phyloP scores from a whole-genome alignment of 2,888 invertebrate genomes.

The Geotrupes spiniger region DNA sequence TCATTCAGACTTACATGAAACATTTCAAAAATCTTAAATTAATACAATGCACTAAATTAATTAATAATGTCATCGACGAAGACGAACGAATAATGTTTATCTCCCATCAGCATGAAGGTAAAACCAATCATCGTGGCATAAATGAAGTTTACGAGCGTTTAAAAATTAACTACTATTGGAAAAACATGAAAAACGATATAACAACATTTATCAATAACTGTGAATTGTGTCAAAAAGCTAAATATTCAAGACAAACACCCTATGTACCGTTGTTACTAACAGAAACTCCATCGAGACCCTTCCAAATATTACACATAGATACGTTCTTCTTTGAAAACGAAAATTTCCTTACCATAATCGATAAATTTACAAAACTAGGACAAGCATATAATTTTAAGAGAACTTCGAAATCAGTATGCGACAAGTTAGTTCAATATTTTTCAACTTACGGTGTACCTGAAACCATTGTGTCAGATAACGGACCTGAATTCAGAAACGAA shows the following conservation, averaged over 20 bases:
- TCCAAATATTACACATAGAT: no score
- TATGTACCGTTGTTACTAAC: background rate
- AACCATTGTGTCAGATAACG: no score
- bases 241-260: background rate
- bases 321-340: no score
- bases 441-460: no score
- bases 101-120: background rate
- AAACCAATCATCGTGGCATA: background rate
- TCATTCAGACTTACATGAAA: background rate
- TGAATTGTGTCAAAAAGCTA: constrained; percentile 1
- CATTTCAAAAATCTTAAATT: background rate
- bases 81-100: background rate
- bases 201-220: background rate
- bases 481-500: no score
- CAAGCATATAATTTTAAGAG: no score
- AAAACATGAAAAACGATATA: background rate
- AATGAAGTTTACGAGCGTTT: background rate
- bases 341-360: no score
- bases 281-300: background rate
- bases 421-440: no score
- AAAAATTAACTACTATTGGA: constrained; percentile 2
- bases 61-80: background rate
- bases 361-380: no score
- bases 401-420: no score
- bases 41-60: background rate